A percentile compares a stretch with the other conserved stretches of the same genome.
Evolutionary conservation across 2,113 vertebrate species (phyloP).

Genomic region (Hemichromis elongatus): DNA sequence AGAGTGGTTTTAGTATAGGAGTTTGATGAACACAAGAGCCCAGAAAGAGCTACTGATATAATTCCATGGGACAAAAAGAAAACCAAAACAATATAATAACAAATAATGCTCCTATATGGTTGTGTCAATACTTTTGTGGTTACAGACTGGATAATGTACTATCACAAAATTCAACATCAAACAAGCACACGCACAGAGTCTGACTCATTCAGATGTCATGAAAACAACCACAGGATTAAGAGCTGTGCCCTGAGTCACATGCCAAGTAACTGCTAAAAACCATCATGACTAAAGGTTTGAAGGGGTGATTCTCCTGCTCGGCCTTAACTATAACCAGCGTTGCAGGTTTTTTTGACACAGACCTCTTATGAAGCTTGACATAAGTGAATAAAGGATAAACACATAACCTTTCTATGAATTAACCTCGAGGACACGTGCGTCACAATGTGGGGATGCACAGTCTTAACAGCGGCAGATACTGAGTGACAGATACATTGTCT

Average conservation of each 20-base stretch:
- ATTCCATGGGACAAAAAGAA: background rate
- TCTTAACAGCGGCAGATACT: background rate
- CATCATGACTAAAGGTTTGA: background rate
- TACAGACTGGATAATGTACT: background rate
- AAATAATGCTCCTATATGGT: background rate
- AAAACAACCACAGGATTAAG: slow-evolving; percentile 18
- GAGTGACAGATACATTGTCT: background rate
- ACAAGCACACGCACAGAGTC: background rate
- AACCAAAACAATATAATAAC: background rate
- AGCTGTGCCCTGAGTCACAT: slow-evolving; percentile 3
- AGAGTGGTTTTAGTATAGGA: background rate
- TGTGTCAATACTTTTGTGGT: background rate
- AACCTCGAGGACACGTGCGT: background rate
- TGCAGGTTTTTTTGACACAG: background rate
- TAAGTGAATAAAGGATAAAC: background rate
- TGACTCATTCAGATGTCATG: slow-evolving; percentile 36
- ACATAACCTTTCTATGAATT: background rate
- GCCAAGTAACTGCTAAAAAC: background rate
- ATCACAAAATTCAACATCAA: background rate
- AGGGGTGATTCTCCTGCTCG: background rate
- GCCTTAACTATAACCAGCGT: background rate
- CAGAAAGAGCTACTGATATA: background rate
- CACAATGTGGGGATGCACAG: background rate
- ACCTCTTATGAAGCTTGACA: background rate
- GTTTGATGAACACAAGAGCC: background rate